Evolutionary conservation across 2,113 vertebrate species (phyloP).

Genomic region (Ageneiosus marmoratus): DNA sequence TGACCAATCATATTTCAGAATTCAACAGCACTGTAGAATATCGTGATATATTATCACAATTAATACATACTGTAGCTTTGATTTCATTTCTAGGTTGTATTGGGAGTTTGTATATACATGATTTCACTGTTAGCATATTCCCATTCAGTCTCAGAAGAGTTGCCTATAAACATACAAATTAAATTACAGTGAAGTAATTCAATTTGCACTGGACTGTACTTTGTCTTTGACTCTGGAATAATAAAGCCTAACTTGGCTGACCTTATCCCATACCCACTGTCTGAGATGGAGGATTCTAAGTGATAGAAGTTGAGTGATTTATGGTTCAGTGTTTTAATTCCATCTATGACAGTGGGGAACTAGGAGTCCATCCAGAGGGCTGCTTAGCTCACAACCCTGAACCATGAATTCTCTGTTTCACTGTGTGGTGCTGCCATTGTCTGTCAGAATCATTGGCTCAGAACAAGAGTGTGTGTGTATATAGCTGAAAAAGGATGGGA

Average conservation of each 20-base stretch:
- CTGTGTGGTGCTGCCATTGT: neutral
- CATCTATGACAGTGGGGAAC: slow-evolving; percentile 2
- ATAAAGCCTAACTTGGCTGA: neutral
- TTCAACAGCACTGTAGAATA: neutral
- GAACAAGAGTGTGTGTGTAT: neutral
- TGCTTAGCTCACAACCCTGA: slow-evolving; percentile 5
- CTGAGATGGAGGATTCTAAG: slow-evolving; percentile 15
- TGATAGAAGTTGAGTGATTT: slow-evolving; percentile 13
- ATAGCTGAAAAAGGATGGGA: neutral
- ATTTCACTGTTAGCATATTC: neutral
- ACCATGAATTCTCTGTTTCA: neutral
- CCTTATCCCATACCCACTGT: slow-evolving; percentile 4
- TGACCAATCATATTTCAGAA: too few species aligned
- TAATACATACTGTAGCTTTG: neutral
- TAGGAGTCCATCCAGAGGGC: slow-evolving; percentile 16
- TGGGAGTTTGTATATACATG: neutral
- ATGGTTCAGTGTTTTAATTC: slow-evolving; percentile 35
- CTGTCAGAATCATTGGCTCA: slow-evolving; percentile 27
- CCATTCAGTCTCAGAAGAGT: neutral
- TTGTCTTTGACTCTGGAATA: neutral
- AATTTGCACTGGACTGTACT: slow-evolving; percentile 1
- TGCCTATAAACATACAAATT: slow-evolving; percentile 14
- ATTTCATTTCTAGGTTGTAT: neutral
- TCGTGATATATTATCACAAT: neutral
- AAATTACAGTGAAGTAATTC: slow-evolving; percentile 3